Base-by-base conservation (phyloP, 2,113 vertebrate species). In the Rhinoderma darwinii region DNA sequence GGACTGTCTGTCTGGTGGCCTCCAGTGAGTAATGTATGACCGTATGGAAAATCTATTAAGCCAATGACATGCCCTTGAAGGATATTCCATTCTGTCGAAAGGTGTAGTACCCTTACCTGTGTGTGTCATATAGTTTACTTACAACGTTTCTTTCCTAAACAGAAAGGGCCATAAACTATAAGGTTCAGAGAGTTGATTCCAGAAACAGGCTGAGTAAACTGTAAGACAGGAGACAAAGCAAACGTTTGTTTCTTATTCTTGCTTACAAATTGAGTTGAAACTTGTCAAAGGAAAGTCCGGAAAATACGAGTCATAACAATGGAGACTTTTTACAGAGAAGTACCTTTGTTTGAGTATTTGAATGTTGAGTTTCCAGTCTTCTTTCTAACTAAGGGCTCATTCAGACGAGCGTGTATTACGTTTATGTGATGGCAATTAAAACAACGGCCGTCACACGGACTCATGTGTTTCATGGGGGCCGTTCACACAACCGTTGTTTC, bases 61-160 rank as follows among this genome's bases (percentile, higher is more conserved):
- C 47, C 51, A 39, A 10, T 39, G 51, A 54, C 50, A 2, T 37
- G 20, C 32, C 37, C 20, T 15, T 39, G 1, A 35, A 37, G 78
- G 78, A 41, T 59, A 82, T 59, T 82, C 51, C 54, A 41, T 5
- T 59, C 25, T 63, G 25, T 27, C 2, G 15, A 59, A 61, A 27
- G 27, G 47, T 51, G 68, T 9, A 11, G 50, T 22, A 44, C 37
- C 12, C 39, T 44, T 82, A 82, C 61, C 12, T 43, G 37, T 17
- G 35, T 61, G n/a, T 80, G 77, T 84, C 83, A 59, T 74, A 14
- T 32, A 25, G 50, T 59, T 84, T 84, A 50, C 50, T 73, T 20
- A 15, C 2, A 61, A 43, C 54, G 8, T 44, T 18, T 78, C 75
- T 44, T 8, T 2, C 47, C 14, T 51, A 74, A 54, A 22, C 37